phyloP scores from a whole-genome alignment of 2,888 invertebrate species.

The Notodonta ziczac region DNA sequence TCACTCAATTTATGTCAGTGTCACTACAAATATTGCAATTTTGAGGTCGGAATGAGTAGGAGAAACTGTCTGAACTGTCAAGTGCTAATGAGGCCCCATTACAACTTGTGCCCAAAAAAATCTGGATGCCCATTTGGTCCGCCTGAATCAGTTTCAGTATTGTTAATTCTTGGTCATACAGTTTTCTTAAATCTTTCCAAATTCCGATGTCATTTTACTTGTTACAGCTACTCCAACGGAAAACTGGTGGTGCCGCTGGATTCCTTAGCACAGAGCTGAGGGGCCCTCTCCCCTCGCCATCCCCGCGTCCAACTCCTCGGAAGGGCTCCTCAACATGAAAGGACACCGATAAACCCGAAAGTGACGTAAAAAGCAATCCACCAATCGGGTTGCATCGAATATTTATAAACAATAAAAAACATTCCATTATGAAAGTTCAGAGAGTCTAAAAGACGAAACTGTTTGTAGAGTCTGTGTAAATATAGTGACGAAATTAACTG shows the following conservation, averaged over 20 bases:
- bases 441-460: constrained; percentile 72
- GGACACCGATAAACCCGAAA: constrained; percentile 51
- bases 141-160: not conserved
- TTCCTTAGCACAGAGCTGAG: constrained; percentile 84
- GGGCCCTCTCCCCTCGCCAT: constrained; percentile 68
- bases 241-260: constrained; percentile 85
- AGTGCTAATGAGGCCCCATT: no score
- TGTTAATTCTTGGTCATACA: not conserved
- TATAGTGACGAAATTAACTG: constrained; percentile 49
- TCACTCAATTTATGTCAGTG: no score
- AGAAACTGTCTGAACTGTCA: no score
- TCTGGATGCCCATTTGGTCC: no score
- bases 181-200: constrained; percentile 11
- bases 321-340: constrained; percentile 65
- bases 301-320: constrained; percentile 73
- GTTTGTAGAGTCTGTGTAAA: constrained; percentile 53
- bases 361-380: constrained; percentile 32
- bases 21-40: no score
- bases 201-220: constrained; percentile 52
- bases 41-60: no score
- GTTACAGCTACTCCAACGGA: constrained; percentile 84
- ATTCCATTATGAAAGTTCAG: constrained; percentile 56
- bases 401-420: constrained; percentile 36
- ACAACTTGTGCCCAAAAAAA: no score
- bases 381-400: constrained; percentile 23